Evolutionary conservation across 2,797 vertebrate species (phyloP), one percentile per base, ranked within the genome.

Genomic region (Acrossocheilus wenchowensis): DNA sequence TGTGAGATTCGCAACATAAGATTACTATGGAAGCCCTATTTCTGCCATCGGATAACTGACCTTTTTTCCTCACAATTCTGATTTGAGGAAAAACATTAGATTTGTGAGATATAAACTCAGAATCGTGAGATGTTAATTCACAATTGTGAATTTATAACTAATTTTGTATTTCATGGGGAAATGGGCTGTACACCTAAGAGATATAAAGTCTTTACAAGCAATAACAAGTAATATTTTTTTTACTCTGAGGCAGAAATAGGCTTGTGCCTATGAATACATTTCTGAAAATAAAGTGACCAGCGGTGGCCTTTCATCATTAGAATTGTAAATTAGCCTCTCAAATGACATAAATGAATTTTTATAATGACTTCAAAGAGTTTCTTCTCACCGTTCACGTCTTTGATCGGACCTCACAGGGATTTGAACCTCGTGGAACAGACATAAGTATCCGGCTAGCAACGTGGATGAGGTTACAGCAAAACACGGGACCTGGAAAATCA

Each of bases 371-470:
- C 54, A 89, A 74, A 89, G 54, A 74, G 82, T 52, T 64, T 39
- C 62, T 17, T 62, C n/a, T 12, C 48, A 57, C 30, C 2, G 41
- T 34, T 60, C 60, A 7, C 88, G 14, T 87, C 34, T 88, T 54
- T 78, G 64, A 74, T 83, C 19, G 64, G 26, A 23, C 45, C 23
- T 83, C 85, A 68, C 94, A 99, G 98, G 98, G 98, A 36, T 99
- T 98, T 7, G 96, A 99, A 93, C 97, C 98, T 10, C 95, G 96
- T 82, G 97, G 97, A 85, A 99, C 98, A 0, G 96, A 97, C 81
- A 96, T 99, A 0, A 96, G 96, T 52, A 97, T 96, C 79, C 97
- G 96, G 66, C 94, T 98, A 45, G 90, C 92, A 45, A 97, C 97
- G 75, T 96, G 98, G 95, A 95, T 92, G 84, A 94, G 95, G 68